phyloP scores from a whole-genome alignment of 2,797 vertebrate genomes.

The Melanotaenia boesemani region DNA sequence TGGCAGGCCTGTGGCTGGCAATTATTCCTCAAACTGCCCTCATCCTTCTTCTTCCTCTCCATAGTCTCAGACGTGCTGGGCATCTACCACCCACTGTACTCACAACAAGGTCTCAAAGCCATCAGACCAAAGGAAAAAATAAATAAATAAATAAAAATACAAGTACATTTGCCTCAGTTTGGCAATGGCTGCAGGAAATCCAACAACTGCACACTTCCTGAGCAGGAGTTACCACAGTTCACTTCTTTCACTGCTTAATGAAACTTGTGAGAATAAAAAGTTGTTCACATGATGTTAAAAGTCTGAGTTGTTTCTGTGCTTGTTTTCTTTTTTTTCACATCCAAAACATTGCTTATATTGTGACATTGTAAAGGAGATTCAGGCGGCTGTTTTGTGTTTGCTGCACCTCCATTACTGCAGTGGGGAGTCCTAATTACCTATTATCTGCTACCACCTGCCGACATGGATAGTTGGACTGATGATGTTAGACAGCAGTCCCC shows the following conservation, averaged over 20 bases:
- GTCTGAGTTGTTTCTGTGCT: constrained; percentile 1
- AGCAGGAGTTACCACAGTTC: constrained; percentile 7
- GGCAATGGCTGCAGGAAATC: constrained; percentile 33
- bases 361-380: not conserved
- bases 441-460: too few species aligned
- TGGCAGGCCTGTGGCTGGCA: constrained; percentile 55
- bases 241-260: constrained; percentile 8
- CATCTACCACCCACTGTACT: constrained; percentile 62
- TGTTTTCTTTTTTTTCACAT: not conserved
- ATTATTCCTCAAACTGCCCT: constrained; percentile 67
- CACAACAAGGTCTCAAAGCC: constrained; percentile 49
- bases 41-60: constrained; percentile 36
- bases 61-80: constrained; percentile 55
- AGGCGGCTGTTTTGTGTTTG: too few species aligned
- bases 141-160: constrained; percentile 16
- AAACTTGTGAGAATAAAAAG: constrained; percentile 16
- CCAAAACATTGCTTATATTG: not conserved
- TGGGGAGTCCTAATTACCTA: too few species aligned
- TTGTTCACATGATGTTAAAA: constrained; percentile 17
- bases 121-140: constrained; percentile 13
- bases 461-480: too few species aligned
- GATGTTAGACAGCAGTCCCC: too few species aligned
- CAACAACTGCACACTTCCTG: constrained; percentile 23
- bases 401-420: too few species aligned
- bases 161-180: constrained; percentile 43